Evolutionary conservation across 2,888 invertebrate genomes (phyloP), one percentile per base, ranked within the genome.

Genomic region (Microchrysa polita): DNA sequence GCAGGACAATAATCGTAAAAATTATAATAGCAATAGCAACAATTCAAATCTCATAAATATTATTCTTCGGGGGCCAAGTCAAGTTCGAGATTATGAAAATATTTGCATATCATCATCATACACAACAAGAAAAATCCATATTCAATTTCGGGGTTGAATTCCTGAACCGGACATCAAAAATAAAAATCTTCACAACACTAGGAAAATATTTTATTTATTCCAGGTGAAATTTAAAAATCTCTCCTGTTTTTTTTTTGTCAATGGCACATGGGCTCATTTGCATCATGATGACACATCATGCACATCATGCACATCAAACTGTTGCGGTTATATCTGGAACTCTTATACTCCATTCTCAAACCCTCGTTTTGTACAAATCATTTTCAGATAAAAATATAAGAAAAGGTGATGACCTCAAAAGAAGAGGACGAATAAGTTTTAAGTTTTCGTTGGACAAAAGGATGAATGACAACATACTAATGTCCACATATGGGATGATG

Each of bases 51-150:
- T 65, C 69, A 69, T 69, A 69, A 69, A 69, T 69, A 69, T 55
- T 20, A 69, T 42, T 57, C 20, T 42, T 57, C 20, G 40, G 34
- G 55, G 69, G 69, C 69, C 69, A 55, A 40, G 42, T 20, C 34
- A 40, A 69, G 69, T 69, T 69, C 69, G 69, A 55, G 69, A 69
- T 69, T 57, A 69, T 69, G 69, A 57, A 55, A 69, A 69, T 69
- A 69, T 69, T 69, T 69, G 69, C 69, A 69, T 69, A 69, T 40
- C 12, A 42, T 55, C 69, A 40, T n/a, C n/a, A n/a, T n/a, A n/a
- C n/a, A n/a, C n/a, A 69, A 69, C 57, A 67, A 27, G 20, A 42
- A n/a, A n/a, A n/a, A 40, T 63, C 27, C n/a, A n/a, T n/a, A n/a
- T n/a, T n/a, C n/a, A n/a, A n/a, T n/a, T n/a, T n/a, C 27, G 7